Percentiles rank a stretch among this genome's conserved stretches.
phyloP scores from a whole-genome alignment of 1,140 invertebrate genomes.

The Gonioctena quinquepunctata region DNA sequence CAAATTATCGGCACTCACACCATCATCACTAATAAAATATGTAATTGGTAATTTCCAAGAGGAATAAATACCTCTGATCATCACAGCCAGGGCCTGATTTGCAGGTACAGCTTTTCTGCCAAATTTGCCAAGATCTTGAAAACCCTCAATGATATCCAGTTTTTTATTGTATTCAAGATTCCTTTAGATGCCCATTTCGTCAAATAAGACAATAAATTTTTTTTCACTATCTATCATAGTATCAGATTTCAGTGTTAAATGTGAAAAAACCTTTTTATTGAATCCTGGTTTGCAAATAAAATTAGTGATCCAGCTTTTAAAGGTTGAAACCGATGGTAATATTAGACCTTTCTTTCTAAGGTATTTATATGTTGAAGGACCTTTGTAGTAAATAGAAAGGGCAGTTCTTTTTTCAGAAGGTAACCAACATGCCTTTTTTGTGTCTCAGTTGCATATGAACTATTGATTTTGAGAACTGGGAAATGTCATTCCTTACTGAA shows the following conservation, averaged over 20 bases:
- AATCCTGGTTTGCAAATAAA: background rate
- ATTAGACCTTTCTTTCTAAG: background rate
- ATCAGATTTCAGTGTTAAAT: background rate
- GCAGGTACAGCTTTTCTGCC: no score
- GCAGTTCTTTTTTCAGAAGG: slow-evolving; percentile 4
- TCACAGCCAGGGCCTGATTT: no score
- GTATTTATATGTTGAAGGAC: background rate
- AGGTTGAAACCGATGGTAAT: background rate
- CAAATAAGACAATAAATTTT: background rate
- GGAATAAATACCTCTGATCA: no score
- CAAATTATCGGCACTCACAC: slow-evolving; percentile 1
- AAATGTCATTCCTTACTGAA: no score
- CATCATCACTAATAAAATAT: background rate
- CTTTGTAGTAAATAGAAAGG: background rate
- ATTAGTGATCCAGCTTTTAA: background rate
- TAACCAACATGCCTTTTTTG: background rate
- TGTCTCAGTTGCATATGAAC: background rate
- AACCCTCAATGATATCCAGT: slow-evolving; percentile 9
- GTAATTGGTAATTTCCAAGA: background rate
- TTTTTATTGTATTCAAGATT: slow-evolving; percentile 2
- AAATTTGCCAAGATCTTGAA: slow-evolving; percentile 7
- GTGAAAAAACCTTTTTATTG: slow-evolving; percentile 1
- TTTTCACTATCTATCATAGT: background rate
- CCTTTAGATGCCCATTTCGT: background rate
- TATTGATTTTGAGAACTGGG: background rate